Conservation (phyloP, 2,888 invertebrate genomes). For the Drosophila melanosoma region DNA sequence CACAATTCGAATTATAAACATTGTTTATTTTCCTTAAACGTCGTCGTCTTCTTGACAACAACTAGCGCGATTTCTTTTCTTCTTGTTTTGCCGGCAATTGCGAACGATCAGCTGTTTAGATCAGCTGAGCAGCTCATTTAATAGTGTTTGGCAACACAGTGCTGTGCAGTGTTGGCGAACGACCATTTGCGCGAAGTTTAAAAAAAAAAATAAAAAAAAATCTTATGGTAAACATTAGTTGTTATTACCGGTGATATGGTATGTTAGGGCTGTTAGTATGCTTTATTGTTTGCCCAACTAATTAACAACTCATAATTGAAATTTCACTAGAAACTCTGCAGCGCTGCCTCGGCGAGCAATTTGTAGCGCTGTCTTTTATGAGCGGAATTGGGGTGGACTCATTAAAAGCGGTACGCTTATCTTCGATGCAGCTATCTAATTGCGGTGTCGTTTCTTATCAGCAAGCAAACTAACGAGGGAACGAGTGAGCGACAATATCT, state of each 20-base stretch:
- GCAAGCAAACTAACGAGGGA: constrained; percentile 55
- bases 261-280: neutral
- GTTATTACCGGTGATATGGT: neutral
- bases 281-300: constrained; percentile 54
- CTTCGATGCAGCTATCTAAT: constrained; percentile 71
- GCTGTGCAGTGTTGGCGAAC: constrained; percentile 36
- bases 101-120: constrained; percentile 49
- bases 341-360: constrained; percentile 30
- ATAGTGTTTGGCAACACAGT: constrained; percentile 3
- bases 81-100: constrained; percentile 20
- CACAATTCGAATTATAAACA: constrained; percentile 34
- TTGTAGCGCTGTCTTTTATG: constrained; percentile 58
- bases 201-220: neutral
- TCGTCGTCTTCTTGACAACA: constrained; percentile 27
- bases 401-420: constrained; percentile 71
- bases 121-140: constrained; percentile 1
- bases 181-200: constrained; percentile 18
- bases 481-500: constrained; percentile 71
- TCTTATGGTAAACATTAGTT: neutral
- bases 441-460: constrained; percentile 76
- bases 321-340: constrained; percentile 60
- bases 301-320: constrained; percentile 69
- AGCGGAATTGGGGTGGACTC: constrained; percentile 58
- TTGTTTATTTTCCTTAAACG: constrained; percentile 42
- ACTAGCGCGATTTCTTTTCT: constrained; percentile 3